Conservation (phyloP, 2,113 vertebrate species). For the Oplegnathus fasciatus region DNA sequence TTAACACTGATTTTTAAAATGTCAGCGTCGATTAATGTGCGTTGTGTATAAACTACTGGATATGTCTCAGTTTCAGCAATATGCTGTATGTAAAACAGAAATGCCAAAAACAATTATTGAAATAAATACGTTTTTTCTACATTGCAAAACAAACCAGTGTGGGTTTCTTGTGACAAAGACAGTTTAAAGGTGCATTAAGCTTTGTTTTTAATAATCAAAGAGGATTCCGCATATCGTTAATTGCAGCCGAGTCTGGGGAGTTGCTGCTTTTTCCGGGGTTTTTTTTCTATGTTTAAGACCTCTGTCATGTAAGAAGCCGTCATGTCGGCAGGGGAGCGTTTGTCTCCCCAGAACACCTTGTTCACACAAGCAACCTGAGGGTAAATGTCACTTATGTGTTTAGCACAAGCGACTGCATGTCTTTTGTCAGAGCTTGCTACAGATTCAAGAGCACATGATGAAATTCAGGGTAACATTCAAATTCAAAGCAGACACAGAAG, state of each 20-base stretch:
- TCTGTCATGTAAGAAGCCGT: conserved; percentile 26
- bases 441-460: conserved; percentile 44
- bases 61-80: neutral
- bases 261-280: neutral
- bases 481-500: conserved; percentile 28
- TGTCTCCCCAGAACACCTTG: conserved; percentile 1
- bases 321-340: conserved; percentile 10
- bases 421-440: conserved; percentile 20
- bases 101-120: neutral
- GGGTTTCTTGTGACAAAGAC: neutral
- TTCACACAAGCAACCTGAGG: conserved; percentile 6
- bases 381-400: conserved; percentile 50
- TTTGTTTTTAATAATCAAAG: neutral
- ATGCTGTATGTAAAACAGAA: neutral
- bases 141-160: neutral
- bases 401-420: conserved; percentile 14
- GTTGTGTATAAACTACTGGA: neutral
- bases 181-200: neutral
- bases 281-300: neutral
- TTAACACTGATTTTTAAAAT: conserved; percentile 10
- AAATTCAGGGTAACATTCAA: conserved; percentile 45
- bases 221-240: neutral
- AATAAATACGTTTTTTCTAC: neutral
- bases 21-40: conserved; percentile 9
- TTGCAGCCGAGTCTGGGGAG: neutral